Conservation (phyloP, 2,888 invertebrate species). For the Lysandra coridon region DNA sequence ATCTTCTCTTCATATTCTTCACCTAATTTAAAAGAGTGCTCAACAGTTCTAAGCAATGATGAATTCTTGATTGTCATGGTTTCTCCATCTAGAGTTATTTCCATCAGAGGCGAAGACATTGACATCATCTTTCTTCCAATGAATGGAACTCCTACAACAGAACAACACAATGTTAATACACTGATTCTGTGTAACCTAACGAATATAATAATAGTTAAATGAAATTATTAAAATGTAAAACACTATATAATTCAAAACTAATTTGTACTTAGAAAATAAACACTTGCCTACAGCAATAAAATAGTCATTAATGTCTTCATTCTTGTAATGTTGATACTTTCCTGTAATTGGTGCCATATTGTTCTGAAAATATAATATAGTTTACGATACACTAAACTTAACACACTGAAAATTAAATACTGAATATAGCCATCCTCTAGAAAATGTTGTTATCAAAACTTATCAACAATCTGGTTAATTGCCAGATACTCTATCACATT, state of each 20-base stretch:
- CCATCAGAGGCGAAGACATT: conserved; percentile 80
- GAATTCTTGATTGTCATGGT: conserved; percentile 80
- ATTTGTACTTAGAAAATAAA: background rate
- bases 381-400: background rate
- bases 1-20: conserved; percentile 84
- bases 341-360: conserved; percentile 81
- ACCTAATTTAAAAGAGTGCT: conserved; percentile 78
- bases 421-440: background rate
- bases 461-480: conserved; percentile 2
- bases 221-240: too few species aligned
- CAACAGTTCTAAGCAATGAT: conserved; percentile 78
- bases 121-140: conserved; percentile 84
- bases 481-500: background rate
- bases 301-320: conserved; percentile 84
- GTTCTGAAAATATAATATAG: conserved; percentile 13
- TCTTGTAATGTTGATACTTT: conserved; percentile 83
- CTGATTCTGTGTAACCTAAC: too few species aligned
- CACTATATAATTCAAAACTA: too few species aligned
- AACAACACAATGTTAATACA: background rate
- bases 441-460: conserved; percentile 2
- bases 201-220: too few species aligned
- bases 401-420: background rate
- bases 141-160: conserved; percentile 80
- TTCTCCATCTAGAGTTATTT: conserved; percentile 77
- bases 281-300: conserved; percentile 82